Evolutionary conservation across 2,797 vertebrate genomes (phyloP), one percentile per base, ranked within the genome.

Genomic region (Falco rusticolus): DNA sequence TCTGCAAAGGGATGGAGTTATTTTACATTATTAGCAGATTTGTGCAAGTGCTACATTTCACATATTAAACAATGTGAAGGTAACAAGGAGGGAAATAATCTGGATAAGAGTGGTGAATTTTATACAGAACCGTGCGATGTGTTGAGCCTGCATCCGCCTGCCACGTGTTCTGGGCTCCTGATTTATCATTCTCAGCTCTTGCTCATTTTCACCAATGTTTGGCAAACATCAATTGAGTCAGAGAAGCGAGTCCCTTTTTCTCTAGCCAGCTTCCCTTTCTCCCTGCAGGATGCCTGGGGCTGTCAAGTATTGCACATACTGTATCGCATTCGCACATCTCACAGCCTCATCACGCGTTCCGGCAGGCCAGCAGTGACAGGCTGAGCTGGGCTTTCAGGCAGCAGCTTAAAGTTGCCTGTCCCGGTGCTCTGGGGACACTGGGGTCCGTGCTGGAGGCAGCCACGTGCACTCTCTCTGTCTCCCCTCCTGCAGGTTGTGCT

Each of bases 301-400:
- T 24, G 0, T 71, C 34, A 16, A 18, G 28, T 8, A 6, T 53
- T 0, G 2, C 31, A 6, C 29, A 0, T 25, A n/a, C 7, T 37
- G 41, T 11, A 18, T 41, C 0, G 0, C 0, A 0, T 34, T 48
- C 0, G 0, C 1, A 0, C 48, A 33, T 77, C 66, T 84, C 1
- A 0, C 51, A 16, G 47, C 74, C 86, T 37, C 1, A 15, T 72
- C 60, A 9, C 1, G 1, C 4, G 0, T 94, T 87, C 43, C 60
- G 16, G 86, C 2, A 1, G 78, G 64, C 47, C 39, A 16, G 3
- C 9, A 0, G 61, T 16, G 48, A 7, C 57, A 11, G 69, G 15
- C 81, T 21, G 63, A 59, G 70, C 72, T 50, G 83, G 33, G 21
- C 54, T 76, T 65, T 63, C 6, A 18, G 57, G 28, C 2, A 3